A percentile compares a stretch with the other conserved stretches of the same genome.
Conservation (phyloP, 2,797 vertebrate genomes). For the Yasuhikotakia modesta region DNA sequence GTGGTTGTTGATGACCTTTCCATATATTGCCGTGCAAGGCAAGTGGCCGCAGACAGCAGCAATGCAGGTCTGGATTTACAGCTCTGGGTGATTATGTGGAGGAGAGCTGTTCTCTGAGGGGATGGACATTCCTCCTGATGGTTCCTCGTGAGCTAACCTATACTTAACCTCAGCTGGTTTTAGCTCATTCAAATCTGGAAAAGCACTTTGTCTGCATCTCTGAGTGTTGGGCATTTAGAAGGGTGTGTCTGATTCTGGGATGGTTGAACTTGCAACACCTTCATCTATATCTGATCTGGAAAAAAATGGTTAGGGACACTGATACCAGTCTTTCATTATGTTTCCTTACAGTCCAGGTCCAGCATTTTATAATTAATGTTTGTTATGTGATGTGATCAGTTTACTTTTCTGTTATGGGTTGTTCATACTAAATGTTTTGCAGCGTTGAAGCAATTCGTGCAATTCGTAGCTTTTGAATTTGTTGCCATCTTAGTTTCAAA, state of each 20-base stretch:
- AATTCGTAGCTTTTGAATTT: too few species aligned
- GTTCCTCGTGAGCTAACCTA: slow-evolving; percentile 74
- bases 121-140: slow-evolving; percentile 72
- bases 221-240: slow-evolving; percentile 47
- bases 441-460: too few species aligned
- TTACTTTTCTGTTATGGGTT: too few species aligned
- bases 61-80: slow-evolving; percentile 73
- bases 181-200: slow-evolving; percentile 56
- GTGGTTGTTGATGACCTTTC: slow-evolving; percentile 53
- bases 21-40: slow-evolving; percentile 55
- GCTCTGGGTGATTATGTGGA: slow-evolving; percentile 56
- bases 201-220: slow-evolving; percentile 52
- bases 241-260: slow-evolving; percentile 48
- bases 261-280: slow-evolving; percentile 17
- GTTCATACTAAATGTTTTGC: too few species aligned
- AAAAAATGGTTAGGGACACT: background rate
- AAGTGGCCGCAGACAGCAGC: slow-evolving; percentile 67
- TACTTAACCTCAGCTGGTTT: slow-evolving; percentile 72
- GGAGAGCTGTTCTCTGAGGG: slow-evolving; percentile 49
- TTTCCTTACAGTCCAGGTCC: too few species aligned
- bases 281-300: slow-evolving; percentile 11
- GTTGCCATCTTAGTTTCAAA: too few species aligned
- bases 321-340: background rate
- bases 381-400: too few species aligned
- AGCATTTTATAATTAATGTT: too few species aligned